These are phyloP conservation scores for Polypedilum pembai DNA, from an alignment of 1,140 invertebrate species.

Conservation along the genomic window DNA sequence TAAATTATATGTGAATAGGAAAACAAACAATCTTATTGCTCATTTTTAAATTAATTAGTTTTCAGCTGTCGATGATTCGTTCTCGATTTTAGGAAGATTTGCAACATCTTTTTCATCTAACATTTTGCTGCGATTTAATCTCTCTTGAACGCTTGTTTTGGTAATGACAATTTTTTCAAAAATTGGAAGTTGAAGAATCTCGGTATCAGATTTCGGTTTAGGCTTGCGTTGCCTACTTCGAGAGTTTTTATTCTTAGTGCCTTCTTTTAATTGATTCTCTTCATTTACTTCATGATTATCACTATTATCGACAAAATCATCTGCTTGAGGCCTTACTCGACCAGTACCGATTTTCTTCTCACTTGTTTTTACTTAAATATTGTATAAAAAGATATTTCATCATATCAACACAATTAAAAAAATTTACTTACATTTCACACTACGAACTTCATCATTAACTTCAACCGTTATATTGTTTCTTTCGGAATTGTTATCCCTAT, in stretches of 20 bases:
- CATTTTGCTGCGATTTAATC: background rate
- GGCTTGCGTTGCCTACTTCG: background rate
- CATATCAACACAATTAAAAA: background rate
- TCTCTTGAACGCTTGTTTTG: background rate
- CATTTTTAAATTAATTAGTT: background rate
- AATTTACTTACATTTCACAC: background rate
- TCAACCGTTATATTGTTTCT: constrained; percentile 13
- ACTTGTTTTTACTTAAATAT: background rate
- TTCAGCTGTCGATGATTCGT: background rate
- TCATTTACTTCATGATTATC: background rate
- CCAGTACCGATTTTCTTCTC: constrained; percentile 8
- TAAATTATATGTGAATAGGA: too few relatives aligned
- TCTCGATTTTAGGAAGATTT: background rate
- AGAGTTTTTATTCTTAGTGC: background rate
- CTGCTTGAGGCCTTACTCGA: background rate
- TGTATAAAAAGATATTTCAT: background rate
- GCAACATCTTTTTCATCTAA: background rate
- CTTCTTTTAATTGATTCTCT: background rate
- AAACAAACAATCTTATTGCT: too few relatives aligned
- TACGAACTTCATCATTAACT: background rate
- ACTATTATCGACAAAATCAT: background rate
- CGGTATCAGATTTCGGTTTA: background rate
- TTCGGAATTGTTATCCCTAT: background rate
- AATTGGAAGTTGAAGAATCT: constrained; percentile 8
- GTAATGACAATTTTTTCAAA: background rate